Conservation (phyloP, 2,797 vertebrate species). For the Hydrocynus forskahlii region DNA sequence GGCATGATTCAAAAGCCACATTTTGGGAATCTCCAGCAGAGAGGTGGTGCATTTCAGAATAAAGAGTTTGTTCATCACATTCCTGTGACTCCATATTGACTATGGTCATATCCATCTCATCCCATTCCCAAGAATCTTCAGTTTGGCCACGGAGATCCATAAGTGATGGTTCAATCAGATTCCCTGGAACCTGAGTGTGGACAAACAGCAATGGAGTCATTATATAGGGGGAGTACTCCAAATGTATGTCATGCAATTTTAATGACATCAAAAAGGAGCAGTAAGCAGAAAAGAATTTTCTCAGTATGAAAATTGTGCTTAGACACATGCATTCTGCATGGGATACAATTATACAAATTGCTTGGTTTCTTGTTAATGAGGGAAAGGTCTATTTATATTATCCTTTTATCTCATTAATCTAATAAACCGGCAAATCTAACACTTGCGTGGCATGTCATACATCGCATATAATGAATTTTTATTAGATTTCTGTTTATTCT, state of each 20-base stretch:
- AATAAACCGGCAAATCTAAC: constrained; percentile 73
- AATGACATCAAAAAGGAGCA: constrained; percentile 65
- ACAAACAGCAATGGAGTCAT: constrained; percentile 26
- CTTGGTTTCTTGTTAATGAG: constrained; percentile 77
- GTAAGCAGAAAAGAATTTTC: constrained; percentile 67
- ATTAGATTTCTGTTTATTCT: constrained; percentile 87
- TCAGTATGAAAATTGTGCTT: constrained; percentile 71
- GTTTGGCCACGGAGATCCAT: constrained; percentile 81
- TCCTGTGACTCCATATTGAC: constrained; percentile 78
- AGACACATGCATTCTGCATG: constrained; percentile 76
- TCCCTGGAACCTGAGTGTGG: constrained; percentile 82
- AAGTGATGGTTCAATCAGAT: constrained; percentile 86
- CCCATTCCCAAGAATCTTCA: constrained; percentile 97
- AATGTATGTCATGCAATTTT: constrained; percentile 50
- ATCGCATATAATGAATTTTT: constrained; percentile 81
- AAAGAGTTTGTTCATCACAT: constrained; percentile 67
- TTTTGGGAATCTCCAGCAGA: constrained; percentile 60
- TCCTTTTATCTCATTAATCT: constrained; percentile 82
- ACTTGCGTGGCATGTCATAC: constrained; percentile 68
- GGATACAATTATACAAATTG: constrained; percentile 81
- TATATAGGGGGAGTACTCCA: constrained; percentile 7
- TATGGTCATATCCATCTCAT: constrained; percentile 95
- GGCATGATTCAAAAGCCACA: constrained; percentile 60
- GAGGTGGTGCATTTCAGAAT: constrained; percentile 62
- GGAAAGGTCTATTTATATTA: constrained; percentile 79